A percentile compares a stretch with the other conserved stretches of the same genome.
phyloP scores from a whole-genome alignment of 2,888 invertebrate genomes.

The Psococerastis gibbosa region DNA sequence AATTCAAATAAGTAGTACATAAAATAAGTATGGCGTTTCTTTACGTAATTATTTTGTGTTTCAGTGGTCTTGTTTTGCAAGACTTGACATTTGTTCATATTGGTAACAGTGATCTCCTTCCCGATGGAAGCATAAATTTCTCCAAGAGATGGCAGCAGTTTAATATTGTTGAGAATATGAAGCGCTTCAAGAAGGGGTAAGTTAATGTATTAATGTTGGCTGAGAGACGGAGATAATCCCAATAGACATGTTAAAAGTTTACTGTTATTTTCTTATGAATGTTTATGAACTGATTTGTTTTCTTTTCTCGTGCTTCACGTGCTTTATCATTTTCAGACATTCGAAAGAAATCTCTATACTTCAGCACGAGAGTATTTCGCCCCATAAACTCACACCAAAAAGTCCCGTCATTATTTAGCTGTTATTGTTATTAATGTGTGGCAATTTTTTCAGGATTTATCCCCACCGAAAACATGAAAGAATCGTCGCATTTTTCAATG shows the following conservation, averaged over 20 bases:
- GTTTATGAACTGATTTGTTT: not conserved
- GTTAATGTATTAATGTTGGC: slow-evolving; percentile 22
- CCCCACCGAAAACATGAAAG: slow-evolving; percentile 83
- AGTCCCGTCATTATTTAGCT: too few species aligned
- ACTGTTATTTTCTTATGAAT: slow-evolving; percentile 8
- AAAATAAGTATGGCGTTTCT: too few species aligned
- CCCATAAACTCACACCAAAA: too few species aligned
- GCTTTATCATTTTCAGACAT: too few species aligned
- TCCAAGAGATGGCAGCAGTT: slow-evolving; percentile 98
- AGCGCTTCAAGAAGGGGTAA: slow-evolving; percentile 91
- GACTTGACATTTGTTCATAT: slow-evolving; percentile 98
- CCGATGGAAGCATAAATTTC: slow-evolving; percentile 80
- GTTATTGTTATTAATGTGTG: too few species aligned
- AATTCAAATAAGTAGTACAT: too few species aligned
- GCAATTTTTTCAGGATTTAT: slow-evolving; percentile 74
- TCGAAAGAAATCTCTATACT: too few species aligned
- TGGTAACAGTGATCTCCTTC: slow-evolving; percentile 77
- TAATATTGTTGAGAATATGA: slow-evolving; percentile 95
- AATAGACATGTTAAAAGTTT: not conserved
- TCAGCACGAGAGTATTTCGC: too few species aligned
- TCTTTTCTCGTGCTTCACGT: not conserved
- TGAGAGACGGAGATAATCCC: not conserved
- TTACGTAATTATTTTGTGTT: too few species aligned
- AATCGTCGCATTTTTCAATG: slow-evolving; percentile 87
- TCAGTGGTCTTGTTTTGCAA: slow-evolving; percentile 90